Base-by-base conservation (phyloP, 2,113 vertebrate genomes). In the Spilogale gracilis region DNA sequence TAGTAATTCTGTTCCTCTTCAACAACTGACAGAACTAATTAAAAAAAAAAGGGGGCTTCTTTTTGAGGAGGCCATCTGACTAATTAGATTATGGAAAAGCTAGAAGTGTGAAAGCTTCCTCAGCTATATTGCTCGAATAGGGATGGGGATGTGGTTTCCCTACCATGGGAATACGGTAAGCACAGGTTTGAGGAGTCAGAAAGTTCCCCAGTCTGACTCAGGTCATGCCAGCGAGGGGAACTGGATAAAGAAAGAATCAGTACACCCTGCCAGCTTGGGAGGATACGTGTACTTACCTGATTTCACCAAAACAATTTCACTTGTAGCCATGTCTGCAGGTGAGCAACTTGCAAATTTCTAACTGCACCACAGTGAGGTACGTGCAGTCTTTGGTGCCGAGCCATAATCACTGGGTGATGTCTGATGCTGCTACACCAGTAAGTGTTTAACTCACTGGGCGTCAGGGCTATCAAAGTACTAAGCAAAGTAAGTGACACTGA, bases 1-100 rank as follows among this genome's bases (percentile, higher is more conserved):
- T 86, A 80, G 30, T 45, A 78, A 84, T 50, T 93, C n/a, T 87
- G 61, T 87, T 95, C 97, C 63, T 96, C 69, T 97, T 58, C 32
- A 91, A 91, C 5, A 79, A 32, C 12, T 65, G 60, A 92, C 38
- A 73, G 38, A 96, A 60, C 23, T 82, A 63, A 79, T 80, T 73
- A 79, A 91, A 92, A 8, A 84, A 80, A 30, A 65, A 14, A 27
- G 25, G 27, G 3, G 8, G 67, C 50, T 89, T 90, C 45, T 87
- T 92, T 93, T 63, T 78, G 30, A 94, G 48, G 30, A 21, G 58
- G n/a, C 18, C 48, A 67, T 48, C 11, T 7, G 17, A 91, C 32
- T 74, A 58, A 65, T 12, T 7, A 76, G 52, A 58, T 60, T 56
- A 91, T 3, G 3, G 32, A 80, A 92, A 91, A 83, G 78, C 38